Evolutionary conservation across 1,140 invertebrate species (phyloP).

Genomic region (Ostrea edulis): DNA sequence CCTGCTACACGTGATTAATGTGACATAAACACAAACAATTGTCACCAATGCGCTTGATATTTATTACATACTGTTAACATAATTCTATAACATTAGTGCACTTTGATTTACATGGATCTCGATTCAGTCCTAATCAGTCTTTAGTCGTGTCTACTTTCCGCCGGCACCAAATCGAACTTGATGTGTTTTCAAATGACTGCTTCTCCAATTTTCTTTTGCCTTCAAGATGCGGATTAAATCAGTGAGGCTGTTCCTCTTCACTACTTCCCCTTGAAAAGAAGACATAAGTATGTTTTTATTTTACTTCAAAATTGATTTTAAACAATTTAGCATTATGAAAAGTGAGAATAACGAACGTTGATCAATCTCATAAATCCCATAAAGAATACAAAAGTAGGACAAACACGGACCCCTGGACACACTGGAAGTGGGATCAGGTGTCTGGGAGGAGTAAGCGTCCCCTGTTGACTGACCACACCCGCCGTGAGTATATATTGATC

Average conservation of each 20-base stretch:
- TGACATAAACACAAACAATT: too few relatives aligned
- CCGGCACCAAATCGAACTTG: neutral
- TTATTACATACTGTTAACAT: too few relatives aligned
- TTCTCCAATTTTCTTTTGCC: neutral
- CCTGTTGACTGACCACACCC: neutral
- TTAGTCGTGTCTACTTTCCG: neutral
- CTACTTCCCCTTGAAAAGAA: neutral
- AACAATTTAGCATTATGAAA: neutral
- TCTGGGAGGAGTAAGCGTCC: neutral
- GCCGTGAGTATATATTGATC: neutral
- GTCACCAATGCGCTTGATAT: too few relatives aligned
- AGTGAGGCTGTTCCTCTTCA: neutral
- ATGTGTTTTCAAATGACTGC: neutral
- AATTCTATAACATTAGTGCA: neutral
- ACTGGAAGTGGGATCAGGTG: neutral
- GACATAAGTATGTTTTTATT: neutral
- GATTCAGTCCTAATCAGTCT: neutral
- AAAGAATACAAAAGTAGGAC: neutral
- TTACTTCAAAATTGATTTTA: too few relatives aligned
- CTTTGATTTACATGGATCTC: neutral
- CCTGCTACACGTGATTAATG: too few relatives aligned
- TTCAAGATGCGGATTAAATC: constrained; percentile 18
- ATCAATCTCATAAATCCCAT: neutral
- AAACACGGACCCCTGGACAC: neutral
- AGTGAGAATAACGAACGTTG: neutral